Evolutionary conservation across 2,888 invertebrate species (phyloP).

Genomic region (Xanthorhoe designata): DNA sequence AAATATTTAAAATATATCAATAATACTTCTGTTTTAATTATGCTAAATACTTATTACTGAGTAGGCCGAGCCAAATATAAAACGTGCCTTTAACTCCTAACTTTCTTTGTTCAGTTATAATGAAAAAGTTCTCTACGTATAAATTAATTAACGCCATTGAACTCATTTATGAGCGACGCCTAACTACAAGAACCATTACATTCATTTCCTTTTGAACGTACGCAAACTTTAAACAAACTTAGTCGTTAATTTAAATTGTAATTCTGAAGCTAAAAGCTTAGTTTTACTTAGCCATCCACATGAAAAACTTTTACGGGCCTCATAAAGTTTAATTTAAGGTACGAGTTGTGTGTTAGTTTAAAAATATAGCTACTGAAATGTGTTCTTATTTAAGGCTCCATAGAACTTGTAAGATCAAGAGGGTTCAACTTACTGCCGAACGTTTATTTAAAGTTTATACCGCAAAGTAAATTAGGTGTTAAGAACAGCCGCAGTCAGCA

Average conservation of each 20-base stretch:
- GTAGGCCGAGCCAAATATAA: not conserved
- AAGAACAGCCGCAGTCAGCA: not conserved
- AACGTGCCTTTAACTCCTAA: not conserved
- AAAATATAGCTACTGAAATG: conserved; percentile 38
- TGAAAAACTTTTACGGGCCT: conserved; percentile 36
- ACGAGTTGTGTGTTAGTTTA: conserved; percentile 29
- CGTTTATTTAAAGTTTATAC: conserved; percentile 4
- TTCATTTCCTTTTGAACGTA: conserved; percentile 1
- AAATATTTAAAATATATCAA: no score
- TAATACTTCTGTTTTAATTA: no score
- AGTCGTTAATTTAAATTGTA: conserved; percentile 33
- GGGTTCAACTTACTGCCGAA: not conserved
- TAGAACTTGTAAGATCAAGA: not conserved
- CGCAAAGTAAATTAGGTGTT: not conserved
- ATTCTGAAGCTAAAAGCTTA: conserved; percentile 34
- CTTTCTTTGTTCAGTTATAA: not conserved
- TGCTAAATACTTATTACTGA: not conserved
- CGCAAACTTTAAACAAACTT: conserved; percentile 11
- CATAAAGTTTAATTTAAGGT: conserved; percentile 40
- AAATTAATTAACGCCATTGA: conserved; percentile 2
- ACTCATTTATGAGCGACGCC: not conserved
- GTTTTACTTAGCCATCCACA: conserved; percentile 36
- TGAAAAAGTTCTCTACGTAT: not conserved
- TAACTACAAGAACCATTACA: not conserved
- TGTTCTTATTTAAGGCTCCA: conserved; percentile 10